These are phyloP conservation scores for Ceratina calcarata DNA, from an alignment of 1,140 invertebrate genomes.

Conservation along the genomic window DNA sequence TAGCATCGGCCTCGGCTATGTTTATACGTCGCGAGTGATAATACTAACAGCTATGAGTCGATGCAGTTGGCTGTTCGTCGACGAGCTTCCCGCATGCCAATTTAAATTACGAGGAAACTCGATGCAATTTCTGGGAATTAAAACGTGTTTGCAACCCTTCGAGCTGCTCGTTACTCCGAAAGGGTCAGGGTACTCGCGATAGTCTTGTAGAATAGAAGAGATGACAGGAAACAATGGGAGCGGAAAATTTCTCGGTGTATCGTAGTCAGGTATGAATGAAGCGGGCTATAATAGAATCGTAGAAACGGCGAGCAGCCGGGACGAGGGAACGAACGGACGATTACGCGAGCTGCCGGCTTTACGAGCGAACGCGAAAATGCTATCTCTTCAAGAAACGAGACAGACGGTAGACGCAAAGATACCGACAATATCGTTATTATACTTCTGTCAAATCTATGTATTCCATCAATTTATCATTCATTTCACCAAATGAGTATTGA, in stretches of 20 bases:
- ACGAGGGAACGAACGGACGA: slow-evolving; percentile 49
- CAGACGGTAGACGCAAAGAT: not conserved
- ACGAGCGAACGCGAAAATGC: slow-evolving; percentile 53
- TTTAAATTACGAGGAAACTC: no score
- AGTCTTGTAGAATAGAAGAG: not conserved
- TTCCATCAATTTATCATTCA: not conserved
- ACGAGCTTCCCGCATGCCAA: no score
- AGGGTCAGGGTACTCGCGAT: not conserved
- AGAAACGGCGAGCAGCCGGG: slow-evolving; percentile 35
- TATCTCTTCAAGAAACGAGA: slow-evolving; percentile 35
- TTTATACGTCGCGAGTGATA: no score
- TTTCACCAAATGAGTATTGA: not conserved
- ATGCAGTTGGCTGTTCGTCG: no score
- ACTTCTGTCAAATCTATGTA: not conserved
- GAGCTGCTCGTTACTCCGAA: not conserved
- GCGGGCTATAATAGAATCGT: slow-evolving; percentile 4
- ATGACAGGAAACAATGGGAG: not conserved
- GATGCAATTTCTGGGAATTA: no score
- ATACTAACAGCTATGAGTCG: no score
- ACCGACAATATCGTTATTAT: not conserved
- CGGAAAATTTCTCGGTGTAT: slow-evolving; percentile 48
- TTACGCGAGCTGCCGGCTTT: slow-evolving; percentile 61
- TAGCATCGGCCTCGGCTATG: no score
- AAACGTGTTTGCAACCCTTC: not conserved
- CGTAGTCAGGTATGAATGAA: slow-evolving; percentile 21